A percentile compares a stretch with the other conserved stretches of the same genome.
These are phyloP conservation scores for Heliornis fulica DNA, from an alignment of 2,113 vertebrate genomes.

Conservation along the genomic window DNA sequence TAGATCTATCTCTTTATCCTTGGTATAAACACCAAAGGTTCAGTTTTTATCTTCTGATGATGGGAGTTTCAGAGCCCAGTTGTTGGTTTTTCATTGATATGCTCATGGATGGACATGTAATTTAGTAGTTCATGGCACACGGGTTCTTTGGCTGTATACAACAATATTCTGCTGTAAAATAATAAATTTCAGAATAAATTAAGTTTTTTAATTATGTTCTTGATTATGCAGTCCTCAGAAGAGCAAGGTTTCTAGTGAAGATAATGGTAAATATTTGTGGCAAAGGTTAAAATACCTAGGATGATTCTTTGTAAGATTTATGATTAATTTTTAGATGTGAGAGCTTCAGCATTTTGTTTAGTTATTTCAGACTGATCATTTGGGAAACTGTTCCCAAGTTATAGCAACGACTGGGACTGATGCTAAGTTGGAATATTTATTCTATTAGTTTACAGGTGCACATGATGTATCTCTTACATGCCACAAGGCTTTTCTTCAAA, in stretches of 20 bases:
- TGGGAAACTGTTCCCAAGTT: slow-evolving; percentile 39
- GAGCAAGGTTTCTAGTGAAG: not conserved
- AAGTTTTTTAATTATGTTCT: not conserved
- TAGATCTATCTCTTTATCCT: not conserved
- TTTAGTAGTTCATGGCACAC: not conserved
- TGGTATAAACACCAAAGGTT: not conserved
- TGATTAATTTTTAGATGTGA: slow-evolving; percentile 22
- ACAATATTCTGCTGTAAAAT: not conserved
- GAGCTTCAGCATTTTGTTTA: slow-evolving; percentile 47
- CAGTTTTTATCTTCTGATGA: not conserved
- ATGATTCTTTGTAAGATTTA: slow-evolving; percentile 12
- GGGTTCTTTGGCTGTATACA: not conserved
- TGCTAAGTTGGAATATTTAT: slow-evolving; percentile 70
- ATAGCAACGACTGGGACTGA: slow-evolving; percentile 56
- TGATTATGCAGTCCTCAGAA: not conserved
- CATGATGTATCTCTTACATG: slow-evolving; percentile 25
- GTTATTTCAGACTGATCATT: slow-evolving; percentile 32
- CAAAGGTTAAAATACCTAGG: not conserved
- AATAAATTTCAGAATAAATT: not conserved
- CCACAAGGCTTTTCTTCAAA: slow-evolving; percentile 23
- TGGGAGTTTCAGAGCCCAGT: not conserved
- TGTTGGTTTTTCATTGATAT: not conserved
- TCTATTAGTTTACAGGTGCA: slow-evolving; percentile 54
- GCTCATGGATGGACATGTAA: not conserved
- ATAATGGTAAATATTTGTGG: not conserved